Evolutionary conservation across 1,140 invertebrate genomes (phyloP).

Genomic region (Conus ventricosus): DNA sequence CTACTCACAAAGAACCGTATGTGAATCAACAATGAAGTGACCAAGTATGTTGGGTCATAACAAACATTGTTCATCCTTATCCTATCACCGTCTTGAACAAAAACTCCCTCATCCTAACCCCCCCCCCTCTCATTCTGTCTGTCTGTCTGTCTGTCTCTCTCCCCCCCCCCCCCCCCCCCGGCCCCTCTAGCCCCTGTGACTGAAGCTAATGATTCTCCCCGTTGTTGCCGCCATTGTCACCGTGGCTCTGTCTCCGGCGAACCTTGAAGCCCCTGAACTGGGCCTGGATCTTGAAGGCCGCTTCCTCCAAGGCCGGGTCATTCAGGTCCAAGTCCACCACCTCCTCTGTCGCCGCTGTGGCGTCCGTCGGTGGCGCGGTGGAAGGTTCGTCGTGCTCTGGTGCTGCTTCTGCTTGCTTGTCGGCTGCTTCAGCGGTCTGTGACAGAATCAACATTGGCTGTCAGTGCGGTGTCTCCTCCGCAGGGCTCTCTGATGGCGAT

Average conservation of each 20-base stretch:
- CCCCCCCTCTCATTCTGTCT: background rate
- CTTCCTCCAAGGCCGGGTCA: conserved; percentile 77
- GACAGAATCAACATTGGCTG: too few relatives aligned
- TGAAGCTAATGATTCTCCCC: background rate
- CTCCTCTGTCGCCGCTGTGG: conserved; percentile 42
- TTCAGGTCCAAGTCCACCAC: conserved; percentile 83
- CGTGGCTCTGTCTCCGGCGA: conserved; percentile 54
- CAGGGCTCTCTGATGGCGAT: too few relatives aligned
- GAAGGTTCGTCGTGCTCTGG: background rate
- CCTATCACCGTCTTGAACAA: too few relatives aligned
- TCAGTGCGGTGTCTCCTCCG: too few relatives aligned
- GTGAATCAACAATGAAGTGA: too few relatives aligned
- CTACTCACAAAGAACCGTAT: too few relatives aligned
- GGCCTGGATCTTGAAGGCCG: conserved; percentile 67
- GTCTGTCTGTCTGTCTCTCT: background rate
- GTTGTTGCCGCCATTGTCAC: conserved; percentile 1
- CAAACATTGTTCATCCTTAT: too few relatives aligned
- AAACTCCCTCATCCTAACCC: too few relatives aligned
- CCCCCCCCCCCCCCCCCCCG: background rate
- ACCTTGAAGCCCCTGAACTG: conserved; percentile 64
- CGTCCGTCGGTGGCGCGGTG: conserved; percentile 48
- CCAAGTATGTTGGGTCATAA: too few relatives aligned
- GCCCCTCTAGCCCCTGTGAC: background rate
- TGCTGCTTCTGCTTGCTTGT: too few relatives aligned
- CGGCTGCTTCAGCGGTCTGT: too few relatives aligned